phyloP scores from a whole-genome alignment of 2,888 invertebrate species.

The Slavum lentiscoides region DNA sequence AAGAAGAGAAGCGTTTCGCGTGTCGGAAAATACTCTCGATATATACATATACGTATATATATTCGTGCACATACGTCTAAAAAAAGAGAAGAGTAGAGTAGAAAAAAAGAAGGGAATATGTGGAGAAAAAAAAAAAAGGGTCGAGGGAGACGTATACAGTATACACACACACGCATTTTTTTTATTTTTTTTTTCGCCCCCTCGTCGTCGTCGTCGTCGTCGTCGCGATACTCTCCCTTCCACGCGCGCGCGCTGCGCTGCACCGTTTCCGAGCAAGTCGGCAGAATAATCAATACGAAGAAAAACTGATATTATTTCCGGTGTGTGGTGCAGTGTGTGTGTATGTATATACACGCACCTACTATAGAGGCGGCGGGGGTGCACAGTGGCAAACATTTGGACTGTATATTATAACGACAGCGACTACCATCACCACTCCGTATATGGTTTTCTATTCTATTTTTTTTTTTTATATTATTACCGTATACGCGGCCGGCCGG shows the following conservation, averaged over 20 bases:
- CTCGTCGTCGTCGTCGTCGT: background rate
- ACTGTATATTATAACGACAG: conserved; percentile 46
- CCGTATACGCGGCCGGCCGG: background rate
- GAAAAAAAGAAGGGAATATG: conserved; percentile 35
- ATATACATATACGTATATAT: conserved; percentile 21
- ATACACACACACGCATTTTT: background rate
- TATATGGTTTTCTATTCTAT: conserved; percentile 19
- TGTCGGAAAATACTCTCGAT: conserved; percentile 51
- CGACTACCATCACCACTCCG: conserved; percentile 12
- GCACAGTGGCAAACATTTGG: conserved; percentile 50
- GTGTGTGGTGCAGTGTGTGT: background rate
- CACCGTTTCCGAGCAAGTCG: conserved; percentile 31
- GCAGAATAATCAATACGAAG: conserved; percentile 53
- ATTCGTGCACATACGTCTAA: conserved; percentile 47
- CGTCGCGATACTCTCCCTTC: conserved; percentile 27
- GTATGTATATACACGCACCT: too few relatives aligned
- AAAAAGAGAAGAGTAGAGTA: conserved; percentile 9
- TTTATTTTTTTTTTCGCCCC: conserved; percentile 21
- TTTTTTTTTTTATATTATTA: conserved; percentile 27
- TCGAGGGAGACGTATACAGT: conserved; percentile 46
- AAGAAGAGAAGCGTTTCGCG: conserved; percentile 26
- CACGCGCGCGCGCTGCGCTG: background rate
- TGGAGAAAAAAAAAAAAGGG: conserved; percentile 35
- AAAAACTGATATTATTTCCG: conserved; percentile 53
- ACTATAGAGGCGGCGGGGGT: background rate